Evolutionary conservation across 2,797 vertebrate species (phyloP).

Genomic region (Microctenopoma lineatum): DNA sequence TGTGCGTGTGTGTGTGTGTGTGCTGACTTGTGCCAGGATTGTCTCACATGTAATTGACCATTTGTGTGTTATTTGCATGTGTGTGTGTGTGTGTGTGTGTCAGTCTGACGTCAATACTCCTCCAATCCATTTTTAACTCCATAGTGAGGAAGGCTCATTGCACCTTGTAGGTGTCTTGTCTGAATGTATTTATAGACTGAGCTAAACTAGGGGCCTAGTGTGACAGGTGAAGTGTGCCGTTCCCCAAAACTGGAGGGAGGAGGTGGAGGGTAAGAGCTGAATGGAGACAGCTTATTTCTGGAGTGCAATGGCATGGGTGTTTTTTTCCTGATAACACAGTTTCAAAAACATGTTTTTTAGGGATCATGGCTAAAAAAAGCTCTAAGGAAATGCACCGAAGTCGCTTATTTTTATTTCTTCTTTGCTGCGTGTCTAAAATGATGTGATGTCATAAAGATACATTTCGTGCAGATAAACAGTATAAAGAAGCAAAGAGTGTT

Average conservation of each 20-base stretch:
- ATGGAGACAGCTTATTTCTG: conserved; percentile 34
- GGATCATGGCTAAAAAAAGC: conserved; percentile 15
- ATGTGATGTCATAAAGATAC: background rate
- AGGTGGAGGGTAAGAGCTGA: background rate
- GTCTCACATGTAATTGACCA: conserved; percentile 18
- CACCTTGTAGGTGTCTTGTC: conserved; percentile 72
- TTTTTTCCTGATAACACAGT: background rate
- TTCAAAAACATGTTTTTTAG: conserved; percentile 14
- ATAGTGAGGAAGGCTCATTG: conserved; percentile 61
- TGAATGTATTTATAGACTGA: conserved; percentile 61
- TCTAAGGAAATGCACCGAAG: background rate
- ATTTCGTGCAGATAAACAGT: background rate
- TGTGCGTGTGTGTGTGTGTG: conserved; percentile 2
- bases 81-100: conserved; percentile 22
- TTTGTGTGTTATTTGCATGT: conserved; percentile 22
- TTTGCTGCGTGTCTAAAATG: background rate
- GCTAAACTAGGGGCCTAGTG: conserved; percentile 43
- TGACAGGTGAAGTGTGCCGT: conserved; percentile 61
- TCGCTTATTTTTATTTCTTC: background rate
- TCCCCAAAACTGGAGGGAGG: conserved; percentile 3
- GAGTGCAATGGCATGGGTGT: background rate
- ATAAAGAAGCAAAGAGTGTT: background rate
- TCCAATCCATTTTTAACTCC: conserved; percentile 72
- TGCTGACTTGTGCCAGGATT: conserved; percentile 3
- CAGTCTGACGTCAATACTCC: conserved; percentile 79